A percentile compares a stretch with the other conserved stretches of the same genome.
phyloP scores from a whole-genome alignment of 2,888 invertebrate species.

The Agrotis segetum region DNA sequence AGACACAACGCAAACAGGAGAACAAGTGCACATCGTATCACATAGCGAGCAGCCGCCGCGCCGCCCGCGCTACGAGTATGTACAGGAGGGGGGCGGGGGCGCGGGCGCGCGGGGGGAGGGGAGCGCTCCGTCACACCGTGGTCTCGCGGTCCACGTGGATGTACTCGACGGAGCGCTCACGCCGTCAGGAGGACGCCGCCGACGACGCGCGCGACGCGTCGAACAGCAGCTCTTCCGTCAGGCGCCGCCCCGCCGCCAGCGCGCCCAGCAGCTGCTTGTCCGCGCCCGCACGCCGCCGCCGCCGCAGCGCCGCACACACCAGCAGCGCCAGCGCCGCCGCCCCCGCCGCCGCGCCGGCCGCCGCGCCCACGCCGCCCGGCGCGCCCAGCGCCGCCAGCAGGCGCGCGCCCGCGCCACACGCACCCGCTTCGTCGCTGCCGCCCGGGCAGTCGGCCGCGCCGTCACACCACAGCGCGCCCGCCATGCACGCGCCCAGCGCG shows the following conservation, averaged over 20 bases:
- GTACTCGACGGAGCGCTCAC: constrained; percentile 97
- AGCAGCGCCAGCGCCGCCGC: constrained; percentile 86
- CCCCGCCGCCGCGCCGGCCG: constrained; percentile 77
- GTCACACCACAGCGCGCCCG: constrained; percentile 94
- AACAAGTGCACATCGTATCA: constrained; percentile 64
- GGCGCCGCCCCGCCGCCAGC: constrained; percentile 91
- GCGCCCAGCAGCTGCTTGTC: constrained; percentile 92
- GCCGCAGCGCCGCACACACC: constrained; percentile 90
- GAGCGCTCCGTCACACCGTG: constrained; percentile 94
- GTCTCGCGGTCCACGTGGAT: constrained; percentile 98
- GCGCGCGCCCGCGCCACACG: constrained; percentile 89
- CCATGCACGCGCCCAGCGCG: constrained; percentile 95
- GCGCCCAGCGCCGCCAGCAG: constrained; percentile 91
- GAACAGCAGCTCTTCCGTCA: constrained; percentile 93
- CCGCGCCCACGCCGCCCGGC: constrained; percentile 92
- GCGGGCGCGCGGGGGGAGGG: constrained; percentile 38
- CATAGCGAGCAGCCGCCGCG: constrained; percentile 48
- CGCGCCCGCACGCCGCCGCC: constrained; percentile 87
- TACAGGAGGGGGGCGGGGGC: constrained; percentile 40
- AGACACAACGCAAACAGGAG: constrained; percentile 58
- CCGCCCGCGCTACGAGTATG: constrained; percentile 42
- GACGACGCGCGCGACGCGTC: constrained; percentile 91
- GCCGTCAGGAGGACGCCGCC: constrained; percentile 95
- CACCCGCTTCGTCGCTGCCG: constrained; percentile 91
- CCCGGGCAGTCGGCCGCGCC: constrained; percentile 88